Conservation (phyloP, 2,113 vertebrate species). For the Illadopsis cleaveri region DNA sequence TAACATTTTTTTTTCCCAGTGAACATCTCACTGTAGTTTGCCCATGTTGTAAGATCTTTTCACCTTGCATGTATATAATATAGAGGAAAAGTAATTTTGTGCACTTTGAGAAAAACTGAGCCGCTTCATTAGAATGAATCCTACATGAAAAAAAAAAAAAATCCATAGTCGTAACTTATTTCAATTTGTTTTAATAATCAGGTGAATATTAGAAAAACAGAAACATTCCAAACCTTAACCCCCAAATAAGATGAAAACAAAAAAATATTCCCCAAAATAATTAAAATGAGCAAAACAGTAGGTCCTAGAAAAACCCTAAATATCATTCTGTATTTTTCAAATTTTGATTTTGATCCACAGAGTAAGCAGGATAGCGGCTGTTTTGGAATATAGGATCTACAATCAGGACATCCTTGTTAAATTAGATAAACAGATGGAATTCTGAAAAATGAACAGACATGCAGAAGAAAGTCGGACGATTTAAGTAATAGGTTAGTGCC, state of each 20-base stretch:
- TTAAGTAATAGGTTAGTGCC: background rate
- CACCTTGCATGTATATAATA: background rate
- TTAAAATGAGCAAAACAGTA: background rate
- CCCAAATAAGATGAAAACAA: background rate
- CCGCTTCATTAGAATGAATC: background rate
- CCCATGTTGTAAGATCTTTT: background rate
- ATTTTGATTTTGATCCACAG: background rate
- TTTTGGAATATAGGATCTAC: background rate
- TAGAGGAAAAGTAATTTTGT: background rate
- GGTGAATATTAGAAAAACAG: background rate
- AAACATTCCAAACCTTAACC: background rate
- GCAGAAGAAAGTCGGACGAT: background rate
- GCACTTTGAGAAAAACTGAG: background rate
- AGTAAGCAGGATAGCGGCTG: background rate
- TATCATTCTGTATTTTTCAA: background rate
- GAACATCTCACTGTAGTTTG: background rate
- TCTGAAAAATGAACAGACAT: background rate
- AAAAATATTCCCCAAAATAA: rapidly evolving
- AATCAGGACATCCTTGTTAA: background rate
- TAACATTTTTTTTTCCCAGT: background rate
- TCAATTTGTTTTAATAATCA: background rate
- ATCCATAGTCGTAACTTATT: background rate
- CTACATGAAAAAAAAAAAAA: background rate
- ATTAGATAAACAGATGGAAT: background rate
- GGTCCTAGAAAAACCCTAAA: background rate